Conservation (phyloP, 2,888 invertebrate species). For the Cryptosula pallasiana region DNA sequence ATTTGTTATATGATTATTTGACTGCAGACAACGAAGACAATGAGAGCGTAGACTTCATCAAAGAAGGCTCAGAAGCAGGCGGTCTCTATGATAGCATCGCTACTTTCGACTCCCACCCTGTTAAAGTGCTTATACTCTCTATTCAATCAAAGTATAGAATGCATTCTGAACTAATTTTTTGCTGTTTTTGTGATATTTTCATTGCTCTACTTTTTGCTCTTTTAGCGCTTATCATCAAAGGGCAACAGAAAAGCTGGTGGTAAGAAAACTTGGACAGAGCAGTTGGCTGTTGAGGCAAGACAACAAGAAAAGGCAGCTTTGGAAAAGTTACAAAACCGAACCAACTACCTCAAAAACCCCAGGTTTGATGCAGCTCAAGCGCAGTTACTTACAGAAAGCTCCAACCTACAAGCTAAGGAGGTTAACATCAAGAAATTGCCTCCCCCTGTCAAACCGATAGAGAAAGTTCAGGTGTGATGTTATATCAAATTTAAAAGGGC, state of each 20-base stretch:
- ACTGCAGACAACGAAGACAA: slow-evolving; percentile 3
- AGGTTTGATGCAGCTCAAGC: slow-evolving; percentile 29
- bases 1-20: too few species aligned
- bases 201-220: not conserved
- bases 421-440: slow-evolving; percentile 37
- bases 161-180: too few species aligned
- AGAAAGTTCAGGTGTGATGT: slow-evolving; percentile 2
- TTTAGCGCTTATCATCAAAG: not conserved
- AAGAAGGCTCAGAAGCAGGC: slow-evolving; percentile 15
- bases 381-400: slow-evolving; percentile 20
- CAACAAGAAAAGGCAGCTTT: slow-evolving; percentile 38
- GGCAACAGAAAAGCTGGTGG: not conserved
- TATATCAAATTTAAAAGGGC: not conserved
- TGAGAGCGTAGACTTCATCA: slow-evolving; percentile 20
- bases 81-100: slow-evolving; percentile 11
- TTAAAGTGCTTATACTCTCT: too few species aligned
- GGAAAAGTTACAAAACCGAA: slow-evolving; percentile 41
- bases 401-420: slow-evolving; percentile 37
- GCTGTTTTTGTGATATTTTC: not conserved
- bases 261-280: slow-evolving; percentile 41
- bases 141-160: too few species aligned
- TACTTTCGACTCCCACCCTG: not conserved
- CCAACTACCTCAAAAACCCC: slow-evolving; percentile 45
- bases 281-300: slow-evolving; percentile 41
- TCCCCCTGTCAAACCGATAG: slow-evolving; percentile 36